phyloP scores from a whole-genome alignment of 2,797 vertebrate species.

The Myiotriccus ornatus region DNA sequence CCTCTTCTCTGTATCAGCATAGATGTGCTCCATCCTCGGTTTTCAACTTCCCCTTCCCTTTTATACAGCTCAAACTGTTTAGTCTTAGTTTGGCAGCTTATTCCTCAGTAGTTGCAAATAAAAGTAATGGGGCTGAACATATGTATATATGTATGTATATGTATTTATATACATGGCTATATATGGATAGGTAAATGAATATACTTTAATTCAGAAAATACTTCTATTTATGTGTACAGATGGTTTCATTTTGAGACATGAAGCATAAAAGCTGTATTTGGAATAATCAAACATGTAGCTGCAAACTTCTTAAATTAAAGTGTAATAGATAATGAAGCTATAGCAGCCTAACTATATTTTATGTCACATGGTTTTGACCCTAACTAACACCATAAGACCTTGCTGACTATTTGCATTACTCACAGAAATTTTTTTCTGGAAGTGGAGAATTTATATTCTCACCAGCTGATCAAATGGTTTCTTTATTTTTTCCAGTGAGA shows the following conservation, averaged over 20 bases:
- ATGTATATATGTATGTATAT: not conserved
- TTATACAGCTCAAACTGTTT: not conserved
- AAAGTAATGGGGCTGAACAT: not conserved
- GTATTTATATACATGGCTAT: not conserved
- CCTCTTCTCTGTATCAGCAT: not conserved
- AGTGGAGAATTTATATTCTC: not conserved
- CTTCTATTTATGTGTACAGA: not conserved
- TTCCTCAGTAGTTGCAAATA: not conserved
- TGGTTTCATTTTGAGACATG: not conserved
- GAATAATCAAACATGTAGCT: not conserved
- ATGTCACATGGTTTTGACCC: not conserved
- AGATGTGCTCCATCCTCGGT: not conserved
- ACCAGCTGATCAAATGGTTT: not conserved
- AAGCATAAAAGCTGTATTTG: not conserved
- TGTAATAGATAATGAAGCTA: not conserved
- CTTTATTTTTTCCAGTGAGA: not conserved
- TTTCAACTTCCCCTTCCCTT: not conserved
- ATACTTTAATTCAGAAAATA: not conserved
- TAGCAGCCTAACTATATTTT: not conserved
- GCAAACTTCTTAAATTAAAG: not conserved
- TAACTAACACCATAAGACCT: not conserved
- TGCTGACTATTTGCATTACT: not conserved
- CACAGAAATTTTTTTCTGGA: not conserved
- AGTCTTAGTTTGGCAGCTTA: not conserved
- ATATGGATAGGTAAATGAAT: fast-evolving